phyloP scores from a whole-genome alignment of 2,797 vertebrate species.

The Myiothlypis chrysogaster region DNA sequence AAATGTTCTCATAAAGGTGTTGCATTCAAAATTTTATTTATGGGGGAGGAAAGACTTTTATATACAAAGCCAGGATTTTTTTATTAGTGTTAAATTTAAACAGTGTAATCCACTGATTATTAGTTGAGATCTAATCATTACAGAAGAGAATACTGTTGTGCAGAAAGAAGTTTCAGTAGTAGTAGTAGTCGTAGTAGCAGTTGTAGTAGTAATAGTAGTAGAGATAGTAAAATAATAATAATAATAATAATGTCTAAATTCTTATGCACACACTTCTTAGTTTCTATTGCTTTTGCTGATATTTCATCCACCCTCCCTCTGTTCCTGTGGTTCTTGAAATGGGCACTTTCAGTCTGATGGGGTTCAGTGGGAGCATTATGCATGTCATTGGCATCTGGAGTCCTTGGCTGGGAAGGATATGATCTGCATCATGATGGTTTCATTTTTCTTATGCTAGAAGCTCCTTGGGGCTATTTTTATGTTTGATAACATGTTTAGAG shows the following conservation, averaged over 20 bases:
- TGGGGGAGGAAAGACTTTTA: not conserved
- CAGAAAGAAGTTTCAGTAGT: not conserved
- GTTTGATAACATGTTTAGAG: not conserved
- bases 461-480: not conserved
- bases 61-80: not conserved
- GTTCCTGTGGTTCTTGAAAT: not conserved
- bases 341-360: not conserved
- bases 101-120: not conserved
- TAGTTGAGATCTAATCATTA: not conserved
- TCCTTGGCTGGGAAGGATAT: not conserved
- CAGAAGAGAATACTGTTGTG: not conserved
- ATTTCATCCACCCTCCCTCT: rapidly evolving
- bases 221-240: no score
- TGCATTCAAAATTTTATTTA: not conserved
- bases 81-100: not conserved
- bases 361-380: not conserved
- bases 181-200: no score
- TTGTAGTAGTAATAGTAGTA: no score
- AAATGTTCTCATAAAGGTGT: not conserved
- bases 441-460: not conserved
- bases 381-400: not conserved
- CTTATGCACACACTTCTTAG: not conserved
- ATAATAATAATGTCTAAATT: not conserved
- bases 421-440: not conserved
- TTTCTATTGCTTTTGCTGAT: not conserved